Conservation (phyloP, 2,797 vertebrate genomes). For the Xyrichtys novacula region DNA sequence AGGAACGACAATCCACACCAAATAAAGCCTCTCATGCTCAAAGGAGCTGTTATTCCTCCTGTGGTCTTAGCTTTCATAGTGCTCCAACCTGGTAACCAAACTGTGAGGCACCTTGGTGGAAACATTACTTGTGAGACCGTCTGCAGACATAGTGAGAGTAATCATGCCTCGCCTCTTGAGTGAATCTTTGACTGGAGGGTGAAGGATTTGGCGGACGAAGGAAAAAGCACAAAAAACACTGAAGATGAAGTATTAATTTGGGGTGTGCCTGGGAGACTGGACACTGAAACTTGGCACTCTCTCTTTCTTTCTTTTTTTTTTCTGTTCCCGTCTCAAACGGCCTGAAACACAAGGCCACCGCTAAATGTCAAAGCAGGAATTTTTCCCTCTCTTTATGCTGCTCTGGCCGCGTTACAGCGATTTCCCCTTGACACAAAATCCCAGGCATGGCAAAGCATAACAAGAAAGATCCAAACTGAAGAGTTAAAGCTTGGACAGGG, state of each 20-base stretch:
- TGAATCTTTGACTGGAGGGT: slow-evolving; percentile 29
- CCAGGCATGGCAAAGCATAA: slow-evolving; percentile 70
- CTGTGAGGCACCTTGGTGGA: slow-evolving; percentile 39
- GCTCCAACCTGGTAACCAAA: slow-evolving; percentile 47
- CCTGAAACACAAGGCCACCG: slow-evolving; percentile 56
- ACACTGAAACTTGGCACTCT: slow-evolving; percentile 64
- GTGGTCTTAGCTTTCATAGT: slow-evolving; percentile 33
- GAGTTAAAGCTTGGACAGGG: slow-evolving; percentile 62
- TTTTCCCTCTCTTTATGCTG: slow-evolving; percentile 67
- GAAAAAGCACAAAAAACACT: slow-evolving; percentile 37
- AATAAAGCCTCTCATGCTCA: slow-evolving; percentile 35
- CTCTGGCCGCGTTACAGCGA: slow-evolving; percentile 68
- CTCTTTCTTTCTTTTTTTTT: slow-evolving; percentile 27
- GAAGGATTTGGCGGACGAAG: slow-evolving; percentile 42
- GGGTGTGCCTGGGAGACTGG: slow-evolving; percentile 67
- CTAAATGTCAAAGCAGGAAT: slow-evolving; percentile 78
- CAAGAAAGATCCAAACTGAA: slow-evolving; percentile 63
- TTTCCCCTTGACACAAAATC: slow-evolving; percentile 71
- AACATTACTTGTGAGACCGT: slow-evolving; percentile 22
- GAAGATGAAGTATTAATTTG: slow-evolving; percentile 65
- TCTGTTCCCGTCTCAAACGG: slow-evolving; percentile 39
- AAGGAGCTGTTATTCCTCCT: slow-evolving; percentile 37
- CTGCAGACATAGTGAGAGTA: slow-evolving; percentile 38
- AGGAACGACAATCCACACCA: slow-evolving; percentile 31
- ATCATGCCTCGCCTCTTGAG: slow-evolving; percentile 46